Conservation (phyloP, 1,140 invertebrate genomes). For the Habropoda laboriosa region DNA sequence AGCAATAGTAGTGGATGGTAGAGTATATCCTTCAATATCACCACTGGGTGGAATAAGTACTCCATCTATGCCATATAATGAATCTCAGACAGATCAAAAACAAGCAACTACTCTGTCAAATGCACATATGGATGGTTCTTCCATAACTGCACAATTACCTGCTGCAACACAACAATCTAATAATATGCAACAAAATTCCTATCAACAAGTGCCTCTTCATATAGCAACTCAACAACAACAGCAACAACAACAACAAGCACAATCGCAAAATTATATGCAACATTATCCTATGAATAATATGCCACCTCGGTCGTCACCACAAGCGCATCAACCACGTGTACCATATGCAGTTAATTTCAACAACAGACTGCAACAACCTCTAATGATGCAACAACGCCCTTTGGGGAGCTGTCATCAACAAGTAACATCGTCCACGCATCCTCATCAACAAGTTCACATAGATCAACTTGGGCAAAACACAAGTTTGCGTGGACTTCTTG, state of each 20-base stretch:
- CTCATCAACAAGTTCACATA: slow-evolving; percentile 77
- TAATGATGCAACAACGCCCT: slow-evolving; percentile 76
- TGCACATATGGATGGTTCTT: slow-evolving; percentile 62
- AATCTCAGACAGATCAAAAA: slow-evolving; percentile 74
- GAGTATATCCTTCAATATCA: slow-evolving; percentile 83
- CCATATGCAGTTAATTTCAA: slow-evolving; percentile 72
- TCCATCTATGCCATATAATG: slow-evolving; percentile 68
- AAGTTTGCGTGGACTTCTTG: slow-evolving; percentile 76
- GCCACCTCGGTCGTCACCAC: slow-evolving; percentile 74
- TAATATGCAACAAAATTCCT: slow-evolving; percentile 65
- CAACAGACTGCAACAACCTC: slow-evolving; percentile 70
- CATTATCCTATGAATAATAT: slow-evolving; percentile 75
- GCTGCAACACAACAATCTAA: slow-evolving; percentile 69
- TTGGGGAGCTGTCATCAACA: slow-evolving; percentile 76
- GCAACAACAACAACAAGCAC: slow-evolving; percentile 67
- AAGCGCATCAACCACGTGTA: slow-evolving; percentile 70
- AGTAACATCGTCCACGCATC: slow-evolving; percentile 82
- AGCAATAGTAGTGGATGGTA: slow-evolving; percentile 89
- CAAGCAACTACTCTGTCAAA: slow-evolving; percentile 64
- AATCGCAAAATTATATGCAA: slow-evolving; percentile 69
- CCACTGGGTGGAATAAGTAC: slow-evolving; percentile 76
- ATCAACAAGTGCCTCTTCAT: slow-evolving; percentile 66
- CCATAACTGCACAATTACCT: slow-evolving; percentile 59
- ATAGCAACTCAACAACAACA: slow-evolving; percentile 60
- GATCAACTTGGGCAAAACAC: slow-evolving; percentile 77